Conservation (phyloP, 2,888 invertebrate species). For the Lithophane ornitopus region DNA sequence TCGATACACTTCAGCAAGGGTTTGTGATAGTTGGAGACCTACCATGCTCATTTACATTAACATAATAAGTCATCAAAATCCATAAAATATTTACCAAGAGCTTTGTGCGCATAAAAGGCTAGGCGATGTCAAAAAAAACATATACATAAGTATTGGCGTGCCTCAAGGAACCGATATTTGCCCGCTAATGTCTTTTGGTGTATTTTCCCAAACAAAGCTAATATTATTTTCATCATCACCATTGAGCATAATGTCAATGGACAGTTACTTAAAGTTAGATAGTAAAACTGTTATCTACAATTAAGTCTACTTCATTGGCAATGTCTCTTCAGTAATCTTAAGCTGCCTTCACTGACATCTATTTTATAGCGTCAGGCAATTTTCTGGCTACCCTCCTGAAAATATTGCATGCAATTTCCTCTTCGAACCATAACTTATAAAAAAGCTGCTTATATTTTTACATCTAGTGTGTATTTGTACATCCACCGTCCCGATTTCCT, state of each 20-base stretch:
- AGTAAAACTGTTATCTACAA: slow-evolving; percentile 39
- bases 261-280: slow-evolving; percentile 29
- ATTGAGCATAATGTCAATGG: slow-evolving; percentile 22
- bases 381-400: slow-evolving; percentile 55
- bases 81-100: slow-evolving; percentile 43
- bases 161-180: slow-evolving; percentile 70
- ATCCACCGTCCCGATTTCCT: slow-evolving; percentile 90
- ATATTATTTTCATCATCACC: slow-evolving; percentile 13
- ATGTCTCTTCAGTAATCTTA: slow-evolving; percentile 61
- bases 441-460: slow-evolving; percentile 84
- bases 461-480: slow-evolving; percentile 82
- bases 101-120: slow-evolving; percentile 37
- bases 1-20: slow-evolving; percentile 30
- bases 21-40: slow-evolving; percentile 20
- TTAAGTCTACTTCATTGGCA: slow-evolving; percentile 55
- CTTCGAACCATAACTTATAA: slow-evolving; percentile 69
- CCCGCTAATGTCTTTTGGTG: slow-evolving; percentile 55
- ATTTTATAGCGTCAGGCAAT: slow-evolving; percentile 38
- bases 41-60: slow-evolving; percentile 33
- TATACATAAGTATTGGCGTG: slow-evolving; percentile 57
- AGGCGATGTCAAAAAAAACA: slow-evolving; percentile 18
- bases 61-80: slow-evolving; percentile 44
- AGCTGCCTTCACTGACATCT: slow-evolving; percentile 51
- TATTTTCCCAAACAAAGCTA: slow-evolving; percentile 34
- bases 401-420: slow-evolving; percentile 75